Base-by-base conservation (phyloP, 2,113 vertebrate species). In the Psettodes erumei region DNA sequence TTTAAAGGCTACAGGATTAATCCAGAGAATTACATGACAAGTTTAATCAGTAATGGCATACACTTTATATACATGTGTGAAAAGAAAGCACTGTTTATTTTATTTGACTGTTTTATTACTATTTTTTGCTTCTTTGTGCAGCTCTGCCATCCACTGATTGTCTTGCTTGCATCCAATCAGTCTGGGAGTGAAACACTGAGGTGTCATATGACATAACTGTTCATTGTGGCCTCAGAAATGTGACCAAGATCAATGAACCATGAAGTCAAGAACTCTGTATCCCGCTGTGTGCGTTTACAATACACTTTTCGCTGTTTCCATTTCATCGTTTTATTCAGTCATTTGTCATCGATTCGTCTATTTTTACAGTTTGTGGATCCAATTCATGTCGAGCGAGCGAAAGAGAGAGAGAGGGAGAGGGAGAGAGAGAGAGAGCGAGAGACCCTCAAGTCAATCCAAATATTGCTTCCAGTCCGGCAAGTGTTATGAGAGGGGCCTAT, bases 401-500 rank as follows among this genome's bases (percentile, higher is more conserved):
- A 37, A 32, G 37, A 16, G 33, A 19, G 18, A 32, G 42, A 56
- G 18, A 38, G 35, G 37, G 42, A 40, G 33, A 42, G 27, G 28
- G 32, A 59, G 19, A 53, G 58, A 59, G 27, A 65, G 32, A 55
- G 43, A 60, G 75, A 32, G 66, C 3, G 58, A 55, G 53, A 63
- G 51, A 64, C 6, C 45, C 30, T 55, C 25, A 64, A 68, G 48
- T 85, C 60, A 53, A 54, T 56, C 71, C 68, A 81, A 79, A 81
- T 74, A 53, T 69, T 65, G 70, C 70, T 35, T 80, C 55, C 81
- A 77, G 76, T 80, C 47, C 81, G 53, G 51, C 82, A 42, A 78
- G 73, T 71, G 77, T 77, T 80, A 61, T 78, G 71, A 84, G 81
- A 69, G 74, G n/a, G 83, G 73, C 79, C 77, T 79, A 84, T 90